Evolutionary conservation across 2,888 invertebrate species (phyloP), one percentile per base, ranked within the genome.

Genomic region (Leptinotarsa peninsularis): DNA sequence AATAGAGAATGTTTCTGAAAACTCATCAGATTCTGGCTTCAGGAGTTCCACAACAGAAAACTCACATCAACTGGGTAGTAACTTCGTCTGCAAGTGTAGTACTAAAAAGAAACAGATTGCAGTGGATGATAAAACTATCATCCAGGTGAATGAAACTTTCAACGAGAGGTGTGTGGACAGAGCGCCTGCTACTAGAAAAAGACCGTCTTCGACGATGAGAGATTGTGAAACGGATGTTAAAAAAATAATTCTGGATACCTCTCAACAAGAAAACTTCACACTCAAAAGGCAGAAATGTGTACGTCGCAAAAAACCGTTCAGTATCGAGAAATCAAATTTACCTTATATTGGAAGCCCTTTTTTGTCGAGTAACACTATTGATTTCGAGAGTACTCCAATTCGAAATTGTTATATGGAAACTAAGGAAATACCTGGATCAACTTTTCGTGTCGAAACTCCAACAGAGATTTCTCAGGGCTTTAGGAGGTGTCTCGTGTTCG

Each of bases 281-380:
- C 84, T 92, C 52, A 91, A 90, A 84, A 87, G 92, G 23, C 92
- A 92, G 83, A 90, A 88, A 80, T 91, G 92, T 81, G 90, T 92
- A 18, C 87, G 92, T 4, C 88, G 91, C 77, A 90, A 91, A 80
- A 90, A 90, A 78, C 81, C 82, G 10, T 72, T 79, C 18, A 80
- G 82, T 56, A 75, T 71, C 7, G 77, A 72, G 21, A 81, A 81
- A 73, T 74, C 76, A 0, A 76, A 77, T 56, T 79, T 76, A 13
- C 23, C 33, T 0, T 67, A 56, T 49, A 27, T 52, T 7, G 66
- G 7, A 63, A 73, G 49, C 69, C 76, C 76, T 15, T 71, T 18
- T 52, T 66, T 52, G 49, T 75, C 43, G 43, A 71, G 56, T 75
- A 79, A 67, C 75, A 74, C 66, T 73, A 66, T 71, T 4, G 75